Conservation (phyloP, 1,140 invertebrate species). For the Hypsibius dujardini region DNA sequence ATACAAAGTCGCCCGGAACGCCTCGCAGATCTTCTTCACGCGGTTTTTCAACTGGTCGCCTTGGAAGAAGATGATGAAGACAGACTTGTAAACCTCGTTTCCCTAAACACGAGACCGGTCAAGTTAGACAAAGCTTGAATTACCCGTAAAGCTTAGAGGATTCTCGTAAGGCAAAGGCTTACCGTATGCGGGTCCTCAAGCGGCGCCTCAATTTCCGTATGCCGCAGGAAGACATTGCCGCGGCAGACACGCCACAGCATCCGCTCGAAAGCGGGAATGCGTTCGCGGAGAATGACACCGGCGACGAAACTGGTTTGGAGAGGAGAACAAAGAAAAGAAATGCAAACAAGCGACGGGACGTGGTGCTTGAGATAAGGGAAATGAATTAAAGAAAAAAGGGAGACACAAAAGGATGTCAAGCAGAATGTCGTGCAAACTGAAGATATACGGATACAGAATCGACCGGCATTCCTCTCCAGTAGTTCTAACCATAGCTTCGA, state of each 20-base stretch:
- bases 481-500: too few relatives aligned
- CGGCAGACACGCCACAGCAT: slow-evolving; percentile 44
- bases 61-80: slow-evolving; percentile 98
- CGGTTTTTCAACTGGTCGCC: slow-evolving; percentile 86
- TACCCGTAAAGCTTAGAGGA: too few relatives aligned
- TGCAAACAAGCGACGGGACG: too few relatives aligned
- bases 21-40: slow-evolving; percentile 93
- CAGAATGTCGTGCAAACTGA: not conserved
- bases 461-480: too few relatives aligned
- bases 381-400: slow-evolving; percentile 20
- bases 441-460: too few relatives aligned
- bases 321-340: not conserved
- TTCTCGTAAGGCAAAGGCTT: too few relatives aligned
- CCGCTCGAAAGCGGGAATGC: slow-evolving; percentile 41
- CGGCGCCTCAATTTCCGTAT: slow-evolving; percentile 43
- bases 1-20: slow-evolving; percentile 83
- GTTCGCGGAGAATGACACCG: slow-evolving; percentile 40
- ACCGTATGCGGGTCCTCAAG: slow-evolving; percentile 40
- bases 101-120: slow-evolving; percentile 47
- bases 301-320: slow-evolving; percentile 37
- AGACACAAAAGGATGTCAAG: not conserved
- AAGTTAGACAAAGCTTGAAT: too few relatives aligned
- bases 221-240: slow-evolving; percentile 42
- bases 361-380: too few relatives aligned
- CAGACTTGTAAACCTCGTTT: slow-evolving; percentile 82